Evolutionary conservation across 2,888 invertebrate species (phyloP).

Genomic region (Mimas tiliae): DNA sequence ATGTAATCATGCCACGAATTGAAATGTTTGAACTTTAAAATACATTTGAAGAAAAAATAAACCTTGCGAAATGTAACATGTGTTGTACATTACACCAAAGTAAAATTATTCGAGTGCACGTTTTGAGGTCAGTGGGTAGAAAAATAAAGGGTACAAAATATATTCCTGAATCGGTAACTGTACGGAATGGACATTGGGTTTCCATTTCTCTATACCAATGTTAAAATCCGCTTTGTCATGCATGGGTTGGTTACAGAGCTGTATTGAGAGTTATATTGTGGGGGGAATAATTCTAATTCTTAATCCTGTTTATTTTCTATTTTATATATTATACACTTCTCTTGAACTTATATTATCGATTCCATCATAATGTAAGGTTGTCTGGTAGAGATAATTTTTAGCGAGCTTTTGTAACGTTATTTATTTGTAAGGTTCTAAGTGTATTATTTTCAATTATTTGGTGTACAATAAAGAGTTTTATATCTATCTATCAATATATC

Average conservation of each 20-base stretch:
- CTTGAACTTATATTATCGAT: no score
- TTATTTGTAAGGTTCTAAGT: no score
- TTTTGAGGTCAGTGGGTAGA: not conserved
- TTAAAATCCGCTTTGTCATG: constrained; percentile 18
- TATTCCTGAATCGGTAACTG: not conserved
- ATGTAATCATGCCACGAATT: no score
- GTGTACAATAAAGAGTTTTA: no score
- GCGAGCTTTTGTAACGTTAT: no score
- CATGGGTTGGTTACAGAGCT: constrained; percentile 17
- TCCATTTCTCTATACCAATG: constrained; percentile 7
- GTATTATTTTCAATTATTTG: no score
- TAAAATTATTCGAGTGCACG: not conserved
- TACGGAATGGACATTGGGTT: not conserved
- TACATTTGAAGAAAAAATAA: not conserved
- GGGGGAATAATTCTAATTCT: not conserved
- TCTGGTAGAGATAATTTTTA: no score
- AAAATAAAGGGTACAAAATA: constrained; percentile 9
- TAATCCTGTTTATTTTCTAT: not conserved
- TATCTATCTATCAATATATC: no score
- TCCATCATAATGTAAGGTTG: no score
- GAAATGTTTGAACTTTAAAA: no score
- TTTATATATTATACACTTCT: not conserved
- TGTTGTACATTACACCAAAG: not conserved
- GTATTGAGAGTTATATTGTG: not conserved
- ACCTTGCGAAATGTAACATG: not conserved